These are phyloP conservation scores for Listronotus bonariensis DNA, from an alignment of 1,140 invertebrate genomes.

Conservation along the genomic window DNA sequence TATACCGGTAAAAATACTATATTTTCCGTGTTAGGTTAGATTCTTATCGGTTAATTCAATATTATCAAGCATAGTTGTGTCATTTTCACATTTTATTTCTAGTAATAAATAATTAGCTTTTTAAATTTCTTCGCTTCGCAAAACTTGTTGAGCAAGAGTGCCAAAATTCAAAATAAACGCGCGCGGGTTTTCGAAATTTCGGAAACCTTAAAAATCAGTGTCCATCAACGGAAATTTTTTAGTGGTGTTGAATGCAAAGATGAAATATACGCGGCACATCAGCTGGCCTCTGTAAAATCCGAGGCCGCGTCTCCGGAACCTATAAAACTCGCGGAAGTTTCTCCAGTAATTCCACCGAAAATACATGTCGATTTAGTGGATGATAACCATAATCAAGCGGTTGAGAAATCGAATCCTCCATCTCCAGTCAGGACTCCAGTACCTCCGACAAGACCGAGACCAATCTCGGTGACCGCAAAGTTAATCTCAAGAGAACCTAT, in stretches of 20 bases:
- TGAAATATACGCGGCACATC: slow-evolving; percentile 81
- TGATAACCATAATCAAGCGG: slow-evolving; percentile 3
- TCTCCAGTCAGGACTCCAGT: background rate
- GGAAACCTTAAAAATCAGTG: slow-evolving; percentile 9
- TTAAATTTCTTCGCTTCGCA: too few species aligned
- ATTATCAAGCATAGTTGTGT: background rate
- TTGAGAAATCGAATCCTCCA: slow-evolving; percentile 8
- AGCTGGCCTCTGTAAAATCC: slow-evolving; percentile 58
- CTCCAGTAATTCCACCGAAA: slow-evolving; percentile 24
- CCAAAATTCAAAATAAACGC: slow-evolving; percentile 4
- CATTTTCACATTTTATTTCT: slow-evolving; percentile 11
- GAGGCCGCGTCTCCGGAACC: slow-evolving; percentile 23
- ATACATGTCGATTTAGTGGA: slow-evolving; percentile 28
- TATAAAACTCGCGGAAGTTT: slow-evolving; percentile 12
- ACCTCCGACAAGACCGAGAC: slow-evolving; percentile 35
- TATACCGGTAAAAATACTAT: slow-evolving; percentile 10
- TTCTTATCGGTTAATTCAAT: too few species aligned
- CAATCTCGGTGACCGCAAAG: slow-evolving; percentile 46
- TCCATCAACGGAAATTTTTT: slow-evolving; percentile 54
- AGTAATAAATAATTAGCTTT: too few species aligned
- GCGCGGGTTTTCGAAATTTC: background rate
- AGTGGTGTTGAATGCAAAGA: slow-evolving; percentile 86
- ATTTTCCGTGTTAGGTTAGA: background rate
- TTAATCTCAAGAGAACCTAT: slow-evolving; percentile 25
- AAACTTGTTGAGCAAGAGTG: slow-evolving; percentile 8